Evolutionary conservation across 2,888 invertebrate genomes (phyloP), one percentile per base, ranked within the genome.

Genomic region (Hydrotaea diabolus): DNA sequence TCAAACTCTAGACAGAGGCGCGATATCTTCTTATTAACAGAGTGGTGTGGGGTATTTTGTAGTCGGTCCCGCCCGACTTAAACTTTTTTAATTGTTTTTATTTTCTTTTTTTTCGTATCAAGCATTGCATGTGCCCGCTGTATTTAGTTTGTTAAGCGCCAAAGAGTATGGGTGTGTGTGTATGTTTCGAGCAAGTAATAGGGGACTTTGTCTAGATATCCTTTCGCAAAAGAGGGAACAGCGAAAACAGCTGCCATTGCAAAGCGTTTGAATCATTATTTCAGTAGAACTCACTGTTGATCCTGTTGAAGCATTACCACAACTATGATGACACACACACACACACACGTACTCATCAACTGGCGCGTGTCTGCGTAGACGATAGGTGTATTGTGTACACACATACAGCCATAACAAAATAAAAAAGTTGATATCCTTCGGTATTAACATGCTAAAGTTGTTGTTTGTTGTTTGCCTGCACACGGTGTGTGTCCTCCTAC

Each of bases 361-460:
- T 15, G 31, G n/a, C 21, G 62, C 31, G 17, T 64, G 64, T 64
- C 66, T 66, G 66, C 43, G 13, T 49, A 13, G 17, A 13, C 31
- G 26, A 13, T 13, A 64, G 9, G 39, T 39, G 4, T 39, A 13
- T 13, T 39, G 7, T 11, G 9, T 13, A 39, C 39, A 39, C 39
- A 39, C 39, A 39, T 13, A 39, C 39, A 39, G 39, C 39, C 1
- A 9, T 1, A 31, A 31, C 3, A 7, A 31, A 31, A 7, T 8
- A 39, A 39, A 39, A 39, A 64, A 66, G 15, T 23, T 19, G 71
- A 36, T 53, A 72, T 72, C 71, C 53, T 53, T 72, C 15, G 26
- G 53, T 46, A 72, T 72, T 72, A 53, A 31, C 53, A 72, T 31
- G 26, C 31, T 17, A 31, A 72, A 36, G 17, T 36, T 73, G 23